These are phyloP conservation scores for Torymus tubicola DNA, from an alignment of 2,888 invertebrate genomes.

Conservation along the genomic window DNA sequence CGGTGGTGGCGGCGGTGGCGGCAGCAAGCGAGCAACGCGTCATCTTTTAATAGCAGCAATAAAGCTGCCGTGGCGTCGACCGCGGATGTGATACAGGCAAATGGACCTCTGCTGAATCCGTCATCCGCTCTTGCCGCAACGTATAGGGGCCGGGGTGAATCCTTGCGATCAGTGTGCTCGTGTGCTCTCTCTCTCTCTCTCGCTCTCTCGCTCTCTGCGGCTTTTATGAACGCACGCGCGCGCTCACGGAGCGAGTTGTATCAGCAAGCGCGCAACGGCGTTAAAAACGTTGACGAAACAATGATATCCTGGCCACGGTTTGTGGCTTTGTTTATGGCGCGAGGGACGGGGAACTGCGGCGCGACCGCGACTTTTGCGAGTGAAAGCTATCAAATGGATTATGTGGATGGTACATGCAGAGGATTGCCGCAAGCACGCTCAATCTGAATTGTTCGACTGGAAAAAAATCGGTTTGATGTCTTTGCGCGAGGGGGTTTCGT, in stretches of 20 bases:
- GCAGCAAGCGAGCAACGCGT: slow-evolving; percentile 59
- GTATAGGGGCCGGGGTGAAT: too few relatives aligned
- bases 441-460: too few relatives aligned
- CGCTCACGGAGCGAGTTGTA: too few relatives aligned
- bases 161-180: too few relatives aligned
- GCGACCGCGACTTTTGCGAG: background rate
- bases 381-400: background rate
- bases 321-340: slow-evolving; percentile 14
- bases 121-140: background rate
- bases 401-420: too few relatives aligned
- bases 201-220: background rate
- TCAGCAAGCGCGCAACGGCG: background rate
- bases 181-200: background rate
- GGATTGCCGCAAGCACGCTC: too few relatives aligned
- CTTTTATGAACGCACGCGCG: background rate
- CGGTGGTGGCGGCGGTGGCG: slow-evolving; percentile 41
- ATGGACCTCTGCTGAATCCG: slow-evolving; percentile 45
- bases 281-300: slow-evolving; percentile 26
- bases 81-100: slow-evolving; percentile 37
- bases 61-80: slow-evolving; percentile 58
- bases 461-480: too few relatives aligned
- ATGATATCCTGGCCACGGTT: slow-evolving; percentile 2
- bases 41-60: slow-evolving; percentile 68
- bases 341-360: background rate
- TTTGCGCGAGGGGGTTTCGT: too few relatives aligned